Conservation (phyloP, 2,888 invertebrate genomes). For the Tenthredo livida region DNA sequence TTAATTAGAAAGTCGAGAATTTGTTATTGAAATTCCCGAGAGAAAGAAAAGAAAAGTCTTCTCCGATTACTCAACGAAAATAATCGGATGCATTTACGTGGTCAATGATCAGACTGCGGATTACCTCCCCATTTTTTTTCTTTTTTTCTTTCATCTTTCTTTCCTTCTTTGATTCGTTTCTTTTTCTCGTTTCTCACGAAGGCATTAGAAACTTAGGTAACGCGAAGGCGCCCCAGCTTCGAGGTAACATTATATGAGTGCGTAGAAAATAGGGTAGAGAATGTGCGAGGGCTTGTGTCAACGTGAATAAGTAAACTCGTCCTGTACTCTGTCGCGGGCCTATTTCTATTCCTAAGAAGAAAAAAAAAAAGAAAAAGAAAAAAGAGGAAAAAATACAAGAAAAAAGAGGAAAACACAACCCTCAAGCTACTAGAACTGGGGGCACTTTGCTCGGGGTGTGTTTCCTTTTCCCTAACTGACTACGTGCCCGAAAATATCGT, state of each 20-base stretch:
- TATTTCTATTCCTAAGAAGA: neutral
- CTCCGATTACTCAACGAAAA: neutral
- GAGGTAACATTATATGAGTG: neutral
- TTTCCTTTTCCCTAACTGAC: constrained; percentile 3
- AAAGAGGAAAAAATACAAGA: neutral
- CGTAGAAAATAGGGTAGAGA: neutral
- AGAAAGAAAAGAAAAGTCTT: neutral
- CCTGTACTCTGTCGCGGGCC: neutral
- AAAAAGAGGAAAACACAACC: neutral
- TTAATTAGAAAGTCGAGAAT: neutral
- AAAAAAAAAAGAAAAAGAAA: neutral
- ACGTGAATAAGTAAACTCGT: constrained; percentile 38
- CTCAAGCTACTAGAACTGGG: neutral
- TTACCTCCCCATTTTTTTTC: neutral
- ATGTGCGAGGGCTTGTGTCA: constrained; percentile 17
- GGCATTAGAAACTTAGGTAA: neutral
- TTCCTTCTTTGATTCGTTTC: too few species aligned
- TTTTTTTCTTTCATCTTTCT: too few species aligned
- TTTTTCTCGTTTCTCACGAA: neutral
- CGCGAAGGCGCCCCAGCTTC: neutral
- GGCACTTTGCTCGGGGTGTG: neutral
- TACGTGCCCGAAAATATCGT: constrained; percentile 23
- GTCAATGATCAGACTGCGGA: neutral
- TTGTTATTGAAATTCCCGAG: neutral
- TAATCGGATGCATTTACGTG: neutral